Conservation (phyloP, 2,888 invertebrate genomes). For the Ditula angustiorana region DNA sequence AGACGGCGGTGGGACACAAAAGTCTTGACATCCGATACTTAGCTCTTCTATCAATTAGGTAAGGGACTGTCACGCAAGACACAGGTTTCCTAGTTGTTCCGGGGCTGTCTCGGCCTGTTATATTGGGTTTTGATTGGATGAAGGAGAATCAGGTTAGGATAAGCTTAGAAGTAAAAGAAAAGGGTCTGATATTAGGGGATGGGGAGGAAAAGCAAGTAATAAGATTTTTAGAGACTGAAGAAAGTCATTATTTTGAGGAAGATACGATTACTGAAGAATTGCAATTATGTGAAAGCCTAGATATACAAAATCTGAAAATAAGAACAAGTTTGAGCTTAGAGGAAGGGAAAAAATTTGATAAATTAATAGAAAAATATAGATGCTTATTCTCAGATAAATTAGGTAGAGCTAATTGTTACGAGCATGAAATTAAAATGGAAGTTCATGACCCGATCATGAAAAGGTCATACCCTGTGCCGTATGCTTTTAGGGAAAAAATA, state of each 20-base stretch:
- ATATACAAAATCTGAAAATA: too few species aligned
- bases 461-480: conserved; percentile 45
- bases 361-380: too few species aligned
- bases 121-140: background rate
- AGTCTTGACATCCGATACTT: too few species aligned
- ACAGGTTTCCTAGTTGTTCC: background rate
- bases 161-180: background rate
- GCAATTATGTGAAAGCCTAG: too few species aligned
- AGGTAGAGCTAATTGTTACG: conserved; percentile 44
- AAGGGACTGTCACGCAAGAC: too few species aligned
- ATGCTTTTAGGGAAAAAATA: conserved; percentile 44
- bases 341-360: too few species aligned
- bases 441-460: conserved; percentile 40
- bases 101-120: background rate
- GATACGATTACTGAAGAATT: background rate
- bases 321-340: too few species aligned
- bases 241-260: background rate
- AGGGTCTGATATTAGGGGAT: background rate
- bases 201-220: background rate
- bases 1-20: too few species aligned
- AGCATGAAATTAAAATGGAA: conserved; percentile 43
- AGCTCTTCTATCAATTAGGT: too few species aligned
- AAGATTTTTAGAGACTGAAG: background rate
- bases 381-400: too few species aligned
- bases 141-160: background rate